These are phyloP conservation scores for Chymomyza procnemis DNA, from an alignment of 2,888 invertebrate genomes.

Conservation along the genomic window DNA sequence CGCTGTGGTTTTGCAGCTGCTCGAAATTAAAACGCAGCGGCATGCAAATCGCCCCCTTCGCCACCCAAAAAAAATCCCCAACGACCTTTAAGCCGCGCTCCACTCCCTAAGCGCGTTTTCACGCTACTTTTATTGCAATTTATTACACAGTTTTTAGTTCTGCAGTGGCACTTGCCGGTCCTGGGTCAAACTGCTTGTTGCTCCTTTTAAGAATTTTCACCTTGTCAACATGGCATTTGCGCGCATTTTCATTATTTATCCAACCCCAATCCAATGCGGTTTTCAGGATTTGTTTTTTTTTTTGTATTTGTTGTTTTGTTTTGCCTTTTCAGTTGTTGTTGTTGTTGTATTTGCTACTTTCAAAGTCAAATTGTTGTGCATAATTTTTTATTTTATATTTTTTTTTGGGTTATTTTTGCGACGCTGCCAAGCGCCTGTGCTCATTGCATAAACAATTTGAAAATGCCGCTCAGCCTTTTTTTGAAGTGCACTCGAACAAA, in stretches of 20 bases:
- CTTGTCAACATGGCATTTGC: constrained; percentile 17
- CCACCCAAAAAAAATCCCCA: neutral
- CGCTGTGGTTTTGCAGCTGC: constrained; percentile 9
- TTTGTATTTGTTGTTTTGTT: constrained; percentile 4
- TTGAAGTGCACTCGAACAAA: constrained; percentile 60
- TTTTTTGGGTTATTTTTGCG: too few species aligned
- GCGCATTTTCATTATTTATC: constrained; percentile 30
- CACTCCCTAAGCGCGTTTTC: constrained; percentile 18
- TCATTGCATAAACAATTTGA: constrained; percentile 57
- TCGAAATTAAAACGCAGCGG: constrained; percentile 1
- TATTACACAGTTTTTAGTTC: constrained; percentile 59
- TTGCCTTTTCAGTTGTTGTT: neutral
- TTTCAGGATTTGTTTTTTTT: constrained; percentile 4
- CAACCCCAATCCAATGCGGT: constrained; percentile 21
- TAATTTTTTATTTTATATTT: constrained; percentile 52
- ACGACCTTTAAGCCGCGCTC: neutral
- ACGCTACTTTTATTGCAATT: constrained; percentile 43
- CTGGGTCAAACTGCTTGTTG: constrained; percentile 15
- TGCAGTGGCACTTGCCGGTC: constrained; percentile 21
- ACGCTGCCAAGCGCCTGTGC: constrained; percentile 14
- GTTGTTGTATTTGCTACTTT: constrained; percentile 22
- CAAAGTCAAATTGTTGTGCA: constrained; percentile 66
- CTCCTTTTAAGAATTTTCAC: constrained; percentile 28
- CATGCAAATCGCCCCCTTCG: neutral
- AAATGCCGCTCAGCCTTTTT: constrained; percentile 41